Evolutionary conservation across 1,140 invertebrate species (phyloP).

Genomic region (Drosophila dunni): DNA sequence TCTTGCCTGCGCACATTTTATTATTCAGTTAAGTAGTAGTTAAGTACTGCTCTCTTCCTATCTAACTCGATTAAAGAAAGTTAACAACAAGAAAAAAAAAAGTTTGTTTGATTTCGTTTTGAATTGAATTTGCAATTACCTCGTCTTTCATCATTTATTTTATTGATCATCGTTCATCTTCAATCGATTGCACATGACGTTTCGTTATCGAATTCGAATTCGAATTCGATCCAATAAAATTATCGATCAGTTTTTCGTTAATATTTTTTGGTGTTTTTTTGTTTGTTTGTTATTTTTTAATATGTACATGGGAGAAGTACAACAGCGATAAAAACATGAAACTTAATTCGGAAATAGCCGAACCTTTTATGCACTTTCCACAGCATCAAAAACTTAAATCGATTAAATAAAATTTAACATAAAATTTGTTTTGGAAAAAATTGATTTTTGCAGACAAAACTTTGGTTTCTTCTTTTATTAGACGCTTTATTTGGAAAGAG

Average conservation of each 20-base stretch:
- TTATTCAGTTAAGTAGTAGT: background rate
- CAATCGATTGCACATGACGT: constrained; percentile 19
- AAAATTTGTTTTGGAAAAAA: background rate
- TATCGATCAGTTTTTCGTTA: constrained; percentile 20
- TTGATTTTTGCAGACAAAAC: background rate
- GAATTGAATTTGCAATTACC: constrained; percentile 41
- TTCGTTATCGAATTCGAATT: constrained; percentile 28
- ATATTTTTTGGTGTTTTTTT: constrained; percentile 8
- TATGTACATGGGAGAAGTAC: constrained; percentile 30
- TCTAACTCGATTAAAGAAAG: constrained; percentile 26
- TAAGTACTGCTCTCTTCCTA: constrained; percentile 10
- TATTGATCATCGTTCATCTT: constrained; percentile 10
- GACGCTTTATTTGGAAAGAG: constrained; percentile 10
- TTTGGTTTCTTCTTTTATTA: background rate
- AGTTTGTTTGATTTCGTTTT: constrained; percentile 14
- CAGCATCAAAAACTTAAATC: background rate
- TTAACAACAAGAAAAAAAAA: constrained; percentile 15
- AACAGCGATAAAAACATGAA: constrained; percentile 42
- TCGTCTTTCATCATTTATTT: constrained; percentile 11
- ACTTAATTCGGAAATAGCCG: constrained; percentile 32
- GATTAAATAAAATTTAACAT: background rate
- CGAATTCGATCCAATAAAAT: constrained; percentile 11
- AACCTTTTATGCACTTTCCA: constrained; percentile 36
- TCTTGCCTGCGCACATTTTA: background rate
- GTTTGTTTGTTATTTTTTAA: constrained; percentile 3